phyloP scores from a whole-genome alignment of 30 jellyfish, hydroid and myxozoan genomes.

The Chironex yamaguchii region DNA sequence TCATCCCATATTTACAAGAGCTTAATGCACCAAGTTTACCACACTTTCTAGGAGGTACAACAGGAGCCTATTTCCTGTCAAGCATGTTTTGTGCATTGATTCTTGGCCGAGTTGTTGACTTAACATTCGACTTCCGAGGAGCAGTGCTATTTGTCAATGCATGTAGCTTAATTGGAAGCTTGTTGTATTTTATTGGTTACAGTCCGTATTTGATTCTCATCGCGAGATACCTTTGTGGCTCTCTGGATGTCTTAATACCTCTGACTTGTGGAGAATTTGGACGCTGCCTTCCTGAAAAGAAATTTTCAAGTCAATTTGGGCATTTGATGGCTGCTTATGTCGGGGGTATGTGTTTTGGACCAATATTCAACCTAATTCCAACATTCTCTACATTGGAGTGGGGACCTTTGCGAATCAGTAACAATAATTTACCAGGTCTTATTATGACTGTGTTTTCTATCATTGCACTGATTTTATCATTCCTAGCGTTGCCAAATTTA shows the following conservation, averaged over 20 bases:
- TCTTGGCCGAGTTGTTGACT: background rate
- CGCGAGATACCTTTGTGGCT: background rate
- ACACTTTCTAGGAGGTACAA: background rate
- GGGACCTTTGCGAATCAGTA: background rate
- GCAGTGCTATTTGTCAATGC: background rate
- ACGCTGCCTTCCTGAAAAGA: background rate
- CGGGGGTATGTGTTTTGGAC: background rate
- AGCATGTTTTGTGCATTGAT: background rate
- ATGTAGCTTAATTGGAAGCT: background rate
- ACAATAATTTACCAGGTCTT: background rate
- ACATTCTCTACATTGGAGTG: background rate
- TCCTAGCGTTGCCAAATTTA: too few species aligned
- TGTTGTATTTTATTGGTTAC: background rate
- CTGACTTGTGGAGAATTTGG: background rate
- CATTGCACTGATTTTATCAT: too few species aligned
- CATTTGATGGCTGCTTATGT: background rate
- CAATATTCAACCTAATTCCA: background rate
- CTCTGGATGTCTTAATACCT: background rate
- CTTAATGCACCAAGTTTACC: background rate
- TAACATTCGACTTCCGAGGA: background rate
- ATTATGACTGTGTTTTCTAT: too few species aligned
- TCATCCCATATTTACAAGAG: background rate
- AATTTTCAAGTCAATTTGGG: background rate
- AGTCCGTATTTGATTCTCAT: background rate
- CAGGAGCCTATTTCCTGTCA: background rate